These are phyloP conservation scores for Acanthacorydalis orientalis DNA, from an alignment of 2,888 invertebrate genomes.

Conservation along the genomic window DNA sequence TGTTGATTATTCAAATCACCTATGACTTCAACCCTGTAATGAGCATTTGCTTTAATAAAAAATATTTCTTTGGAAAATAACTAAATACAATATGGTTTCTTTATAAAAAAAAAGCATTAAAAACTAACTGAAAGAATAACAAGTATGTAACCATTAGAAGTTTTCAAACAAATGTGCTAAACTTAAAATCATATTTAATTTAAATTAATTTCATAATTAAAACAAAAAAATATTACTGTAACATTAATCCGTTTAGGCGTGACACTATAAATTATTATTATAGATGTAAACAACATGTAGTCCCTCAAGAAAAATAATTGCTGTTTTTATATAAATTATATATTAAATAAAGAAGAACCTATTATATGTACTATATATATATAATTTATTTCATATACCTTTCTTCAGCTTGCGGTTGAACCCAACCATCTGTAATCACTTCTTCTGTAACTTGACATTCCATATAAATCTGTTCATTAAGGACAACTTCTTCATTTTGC, in stretches of 20 bases:
- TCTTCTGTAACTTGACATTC: conserved; percentile 52
- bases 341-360: background rate
- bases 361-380: background rate
- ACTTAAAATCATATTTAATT: no score
- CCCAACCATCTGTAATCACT: conserved; percentile 70
- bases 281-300: no score
- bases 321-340: background rate
- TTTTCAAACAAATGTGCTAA: no score
- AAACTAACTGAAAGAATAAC: no score
- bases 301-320: no score
- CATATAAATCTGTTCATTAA: conserved; percentile 29
- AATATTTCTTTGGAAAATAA: no score
- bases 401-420: conserved; percentile 51
- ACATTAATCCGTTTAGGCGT: no score
- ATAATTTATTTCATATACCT: conserved; percentile 29
- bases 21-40: conserved; percentile 43
- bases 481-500: conserved; percentile 13
- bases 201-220: no score
- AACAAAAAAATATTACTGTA: no score
- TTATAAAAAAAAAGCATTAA: background rate
- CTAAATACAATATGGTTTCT: no score
- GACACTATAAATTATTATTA: no score
- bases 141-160: no score
- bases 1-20: conserved; percentile 34
- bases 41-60: background rate